phyloP scores from a whole-genome alignment of 2,797 vertebrate genomes.

The Bovichtus variegatus region DNA sequence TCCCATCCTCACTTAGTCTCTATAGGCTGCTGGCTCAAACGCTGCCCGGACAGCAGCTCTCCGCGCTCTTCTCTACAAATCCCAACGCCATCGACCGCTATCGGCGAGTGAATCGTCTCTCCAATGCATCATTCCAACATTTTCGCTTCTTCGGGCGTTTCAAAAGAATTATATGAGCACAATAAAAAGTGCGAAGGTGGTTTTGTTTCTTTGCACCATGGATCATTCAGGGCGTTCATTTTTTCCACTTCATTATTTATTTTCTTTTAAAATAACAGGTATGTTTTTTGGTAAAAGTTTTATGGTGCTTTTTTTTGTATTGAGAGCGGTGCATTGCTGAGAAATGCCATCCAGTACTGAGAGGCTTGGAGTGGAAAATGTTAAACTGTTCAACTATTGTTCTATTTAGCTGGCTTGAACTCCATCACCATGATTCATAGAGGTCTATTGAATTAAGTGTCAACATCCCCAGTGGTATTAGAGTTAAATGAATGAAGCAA shows the following conservation, averaged over 20 bases:
- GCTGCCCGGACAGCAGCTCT: conserved; percentile 23
- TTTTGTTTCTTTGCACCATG: neutral
- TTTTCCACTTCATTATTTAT: neutral
- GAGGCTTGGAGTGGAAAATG: neutral
- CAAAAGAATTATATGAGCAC: neutral
- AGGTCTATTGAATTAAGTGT: neutral
- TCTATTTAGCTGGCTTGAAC: neutral
- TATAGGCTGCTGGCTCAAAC: conserved; percentile 23
- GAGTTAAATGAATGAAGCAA: neutral
- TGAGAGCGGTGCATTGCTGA: neutral
- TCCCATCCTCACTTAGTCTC: neutral
- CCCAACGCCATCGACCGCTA: neutral
- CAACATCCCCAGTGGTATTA: neutral
- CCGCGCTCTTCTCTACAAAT: conserved; percentile 22
- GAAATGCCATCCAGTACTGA: neutral
- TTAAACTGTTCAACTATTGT: neutral
- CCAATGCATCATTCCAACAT: conserved; percentile 4
- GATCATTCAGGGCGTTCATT: neutral
- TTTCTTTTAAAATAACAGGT: neutral
- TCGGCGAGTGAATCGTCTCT: conserved; percentile 16
- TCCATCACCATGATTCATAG: conserved; percentile 1
- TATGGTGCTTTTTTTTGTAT: neutral
- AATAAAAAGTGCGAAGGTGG: neutral
- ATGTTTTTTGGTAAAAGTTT: neutral
- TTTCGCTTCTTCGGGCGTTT: conserved; percentile 1